phyloP scores from a whole-genome alignment of 2,888 invertebrate species.

The Sipha maydis region DNA sequence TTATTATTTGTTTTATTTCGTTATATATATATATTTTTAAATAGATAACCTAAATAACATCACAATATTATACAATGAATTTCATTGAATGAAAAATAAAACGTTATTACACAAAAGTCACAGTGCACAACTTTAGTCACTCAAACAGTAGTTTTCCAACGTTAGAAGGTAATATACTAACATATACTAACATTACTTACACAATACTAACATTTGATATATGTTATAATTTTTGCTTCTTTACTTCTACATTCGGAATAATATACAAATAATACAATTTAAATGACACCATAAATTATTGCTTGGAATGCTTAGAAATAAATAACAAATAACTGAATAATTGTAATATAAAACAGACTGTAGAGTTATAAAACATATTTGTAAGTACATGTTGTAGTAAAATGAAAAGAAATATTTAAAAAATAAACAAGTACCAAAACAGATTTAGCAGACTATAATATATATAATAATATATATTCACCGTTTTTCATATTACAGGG shows the following conservation, averaged over 20 bases:
- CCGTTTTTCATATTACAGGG: no score
- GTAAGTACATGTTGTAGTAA: neutral
- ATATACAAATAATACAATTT: neutral
- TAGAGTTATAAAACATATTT: neutral
- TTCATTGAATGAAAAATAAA: neutral
- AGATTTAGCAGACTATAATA: no score
- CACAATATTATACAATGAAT: neutral
- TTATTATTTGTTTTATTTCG: conserved; percentile 23
- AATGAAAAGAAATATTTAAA: no score
- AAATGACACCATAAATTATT: neutral
- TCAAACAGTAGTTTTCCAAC: neutral
- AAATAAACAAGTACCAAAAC: no score
- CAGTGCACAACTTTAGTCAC: neutral
- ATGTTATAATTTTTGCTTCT: neutral
- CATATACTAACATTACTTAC: no score
- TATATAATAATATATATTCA: no score
- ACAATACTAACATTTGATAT: no score
- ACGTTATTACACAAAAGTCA: neutral
- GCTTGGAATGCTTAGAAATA: neutral
- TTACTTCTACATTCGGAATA: neutral
- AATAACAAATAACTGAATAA: neutral
- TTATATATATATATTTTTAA: neutral
- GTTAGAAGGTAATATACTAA: neutral
- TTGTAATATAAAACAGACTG: neutral
- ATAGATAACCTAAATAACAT: neutral